These are phyloP conservation scores for Catocala fraxini DNA, from an alignment of 2,888 invertebrate genomes.

Conservation along the genomic window DNA sequence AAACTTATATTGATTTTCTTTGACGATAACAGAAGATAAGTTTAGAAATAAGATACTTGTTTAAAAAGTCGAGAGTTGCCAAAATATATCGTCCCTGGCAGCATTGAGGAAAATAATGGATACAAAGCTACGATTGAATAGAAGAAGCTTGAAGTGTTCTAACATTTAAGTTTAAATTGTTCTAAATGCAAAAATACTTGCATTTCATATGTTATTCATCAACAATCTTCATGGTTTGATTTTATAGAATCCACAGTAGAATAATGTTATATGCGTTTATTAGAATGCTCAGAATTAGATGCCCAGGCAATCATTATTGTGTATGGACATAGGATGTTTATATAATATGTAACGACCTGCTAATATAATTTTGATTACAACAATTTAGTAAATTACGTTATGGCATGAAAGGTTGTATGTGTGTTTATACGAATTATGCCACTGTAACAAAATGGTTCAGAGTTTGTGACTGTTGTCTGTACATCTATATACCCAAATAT, in stretches of 20 bases:
- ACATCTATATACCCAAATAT: too few species aligned
- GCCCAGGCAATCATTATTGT: neutral
- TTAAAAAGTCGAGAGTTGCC: slow-evolving; percentile 7
- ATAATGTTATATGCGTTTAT: slow-evolving; percentile 7
- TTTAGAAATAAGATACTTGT: slow-evolving; percentile 6
- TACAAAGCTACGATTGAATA: too few species aligned
- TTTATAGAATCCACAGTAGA: neutral
- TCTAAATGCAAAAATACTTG: too few species aligned
- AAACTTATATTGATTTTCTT: slow-evolving; percentile 5
- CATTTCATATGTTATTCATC: too few species aligned
- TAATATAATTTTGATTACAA: slow-evolving; percentile 31
- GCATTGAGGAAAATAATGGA: neutral
- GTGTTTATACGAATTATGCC: neutral
- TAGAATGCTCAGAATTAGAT: neutral
- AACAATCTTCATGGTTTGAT: neutral
- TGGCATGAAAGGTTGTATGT: slow-evolving; percentile 9
- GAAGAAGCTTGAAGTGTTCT: too few species aligned
- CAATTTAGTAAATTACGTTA: slow-evolving; percentile 13
- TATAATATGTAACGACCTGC: slow-evolving; percentile 10
- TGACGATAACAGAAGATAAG: slow-evolving; percentile 3
- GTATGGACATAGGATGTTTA: neutral
- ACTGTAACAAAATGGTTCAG: too few species aligned
- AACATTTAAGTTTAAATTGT: too few species aligned
- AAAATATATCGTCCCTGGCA: neutral
- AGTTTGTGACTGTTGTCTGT: too few species aligned